A percentile compares a stretch with the other conserved stretches of the same genome.
Evolutionary conservation across 1,140 invertebrate species (phyloP).

Genomic region (Parapsyche elsis): DNA sequence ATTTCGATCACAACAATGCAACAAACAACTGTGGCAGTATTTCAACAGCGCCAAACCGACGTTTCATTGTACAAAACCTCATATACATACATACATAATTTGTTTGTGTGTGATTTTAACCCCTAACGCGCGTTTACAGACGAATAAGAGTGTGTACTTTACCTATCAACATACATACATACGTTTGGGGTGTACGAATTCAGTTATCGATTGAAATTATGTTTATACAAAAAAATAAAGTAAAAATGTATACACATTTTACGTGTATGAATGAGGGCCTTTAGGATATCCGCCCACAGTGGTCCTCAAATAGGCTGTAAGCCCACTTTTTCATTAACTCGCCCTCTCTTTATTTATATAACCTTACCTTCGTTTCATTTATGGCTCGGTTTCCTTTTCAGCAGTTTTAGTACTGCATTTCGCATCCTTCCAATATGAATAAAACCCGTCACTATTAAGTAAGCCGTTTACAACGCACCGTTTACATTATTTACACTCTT

Average conservation of each 20-base stretch:
- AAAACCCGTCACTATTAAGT: conserved; percentile 12
- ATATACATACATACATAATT: too few species aligned
- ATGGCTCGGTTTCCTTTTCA: conserved; percentile 1
- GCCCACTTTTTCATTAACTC: conserved; percentile 21
- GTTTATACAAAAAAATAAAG: too few species aligned
- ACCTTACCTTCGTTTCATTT: conserved; percentile 28
- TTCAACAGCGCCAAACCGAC: not conserved
- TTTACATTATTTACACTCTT: not conserved
- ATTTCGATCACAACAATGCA: conserved; percentile 31
- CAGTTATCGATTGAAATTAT: too few species aligned
- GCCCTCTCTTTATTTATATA: conserved; percentile 4
- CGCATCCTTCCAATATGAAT: conserved; percentile 25
- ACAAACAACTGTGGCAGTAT: not conserved
- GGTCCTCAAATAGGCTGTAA: too few species aligned
- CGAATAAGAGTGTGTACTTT: too few species aligned
- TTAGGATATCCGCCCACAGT: not conserved
- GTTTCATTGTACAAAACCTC: not conserved
- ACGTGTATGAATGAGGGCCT: not conserved
- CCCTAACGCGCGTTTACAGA: too few species aligned
- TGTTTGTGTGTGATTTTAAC: too few species aligned
- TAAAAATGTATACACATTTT: too few species aligned
- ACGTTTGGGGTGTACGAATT: too few species aligned
- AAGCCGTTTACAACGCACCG: not conserved
- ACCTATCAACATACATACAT: too few species aligned
- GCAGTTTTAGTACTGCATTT: conserved; percentile 19